These are phyloP conservation scores for Scylla paramamosain DNA, from an alignment of 1,140 invertebrate genomes.

Conservation along the genomic window DNA sequence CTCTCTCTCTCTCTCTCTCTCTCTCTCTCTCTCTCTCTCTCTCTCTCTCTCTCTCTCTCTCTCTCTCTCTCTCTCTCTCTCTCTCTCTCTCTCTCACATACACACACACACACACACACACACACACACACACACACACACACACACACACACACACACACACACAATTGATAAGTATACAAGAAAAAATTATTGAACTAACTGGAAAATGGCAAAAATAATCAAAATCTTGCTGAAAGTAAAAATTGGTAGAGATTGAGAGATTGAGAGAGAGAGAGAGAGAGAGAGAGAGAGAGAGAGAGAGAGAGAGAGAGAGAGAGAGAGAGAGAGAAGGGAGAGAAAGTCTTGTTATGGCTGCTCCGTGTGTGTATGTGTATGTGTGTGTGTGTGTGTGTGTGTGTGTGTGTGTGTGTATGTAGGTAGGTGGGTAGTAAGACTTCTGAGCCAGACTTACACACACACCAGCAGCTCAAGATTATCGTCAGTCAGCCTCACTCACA, in stretches of 20 bases:
- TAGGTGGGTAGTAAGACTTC: neutral
- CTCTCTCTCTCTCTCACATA: neutral
- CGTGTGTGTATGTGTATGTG: neutral
- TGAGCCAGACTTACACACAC: neutral
- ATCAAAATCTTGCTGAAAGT: neutral
- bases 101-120: neutral
- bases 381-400: slow-evolving; percentile 36
- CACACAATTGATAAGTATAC: neutral
- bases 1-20: neutral
- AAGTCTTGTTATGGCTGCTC: neutral
- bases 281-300: neutral
- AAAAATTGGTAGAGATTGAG: neutral
- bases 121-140: neutral
- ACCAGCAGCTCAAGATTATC: neutral
- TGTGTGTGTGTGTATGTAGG: neutral
- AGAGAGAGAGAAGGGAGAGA: neutral
- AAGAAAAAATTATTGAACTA: neutral
- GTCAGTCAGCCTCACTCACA: neutral
- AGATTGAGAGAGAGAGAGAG: neutral
- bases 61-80: neutral
- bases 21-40: neutral
- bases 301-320: neutral
- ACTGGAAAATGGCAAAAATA: neutral
- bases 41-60: neutral
- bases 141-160: slow-evolving; percentile 10